These are phyloP conservation scores for Macrostomum cliftonense DNA, from an alignment of 2,888 invertebrate genomes.

Conservation along the genomic window DNA sequence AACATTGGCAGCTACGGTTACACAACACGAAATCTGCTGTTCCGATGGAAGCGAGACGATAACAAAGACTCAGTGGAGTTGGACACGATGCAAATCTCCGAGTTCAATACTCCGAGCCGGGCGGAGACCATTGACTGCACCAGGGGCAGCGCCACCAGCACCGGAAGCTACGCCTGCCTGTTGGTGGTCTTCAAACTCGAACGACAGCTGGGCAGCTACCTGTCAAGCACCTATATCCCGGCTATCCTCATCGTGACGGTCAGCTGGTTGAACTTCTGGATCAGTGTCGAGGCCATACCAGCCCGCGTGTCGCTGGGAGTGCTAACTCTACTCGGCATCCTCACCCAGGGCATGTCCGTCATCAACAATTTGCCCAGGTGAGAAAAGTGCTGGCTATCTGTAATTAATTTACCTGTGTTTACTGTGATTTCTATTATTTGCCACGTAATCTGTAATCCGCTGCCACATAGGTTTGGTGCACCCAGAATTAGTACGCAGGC, in stretches of 20 bases:
- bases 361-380: slow-evolving; percentile 5
- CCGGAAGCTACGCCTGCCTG: slow-evolving; percentile 10
- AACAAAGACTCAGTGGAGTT: slow-evolving; percentile 4
- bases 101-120: slow-evolving; percentile 7
- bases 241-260: slow-evolving; percentile 10
- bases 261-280: slow-evolving; percentile 12
- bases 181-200: slow-evolving; percentile 8
- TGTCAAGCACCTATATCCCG: slow-evolving; percentile 10
- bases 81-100: slow-evolving; percentile 5
- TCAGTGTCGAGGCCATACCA: slow-evolving; percentile 11
- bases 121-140: slow-evolving; percentile 6
- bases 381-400: too few relatives aligned
- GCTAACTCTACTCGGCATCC: slow-evolving; percentile 9
- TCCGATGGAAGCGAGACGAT: slow-evolving; percentile 1
- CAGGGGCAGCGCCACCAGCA: slow-evolving; percentile 2
- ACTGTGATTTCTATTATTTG: too few relatives aligned
- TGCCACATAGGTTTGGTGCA: too few relatives aligned
- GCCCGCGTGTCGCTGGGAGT: slow-evolving; percentile 9
- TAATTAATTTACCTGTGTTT: too few relatives aligned
- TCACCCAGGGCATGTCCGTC: slow-evolving; percentile 8
- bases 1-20: slow-evolving; percentile 12
- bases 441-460: too few relatives aligned
- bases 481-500: too few relatives aligned
- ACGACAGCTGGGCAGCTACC: slow-evolving; percentile 9
- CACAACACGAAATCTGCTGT: slow-evolving; percentile 6